Evolutionary conservation across 2,888 invertebrate species (phyloP).

Genomic region (Euproctis similis): DNA sequence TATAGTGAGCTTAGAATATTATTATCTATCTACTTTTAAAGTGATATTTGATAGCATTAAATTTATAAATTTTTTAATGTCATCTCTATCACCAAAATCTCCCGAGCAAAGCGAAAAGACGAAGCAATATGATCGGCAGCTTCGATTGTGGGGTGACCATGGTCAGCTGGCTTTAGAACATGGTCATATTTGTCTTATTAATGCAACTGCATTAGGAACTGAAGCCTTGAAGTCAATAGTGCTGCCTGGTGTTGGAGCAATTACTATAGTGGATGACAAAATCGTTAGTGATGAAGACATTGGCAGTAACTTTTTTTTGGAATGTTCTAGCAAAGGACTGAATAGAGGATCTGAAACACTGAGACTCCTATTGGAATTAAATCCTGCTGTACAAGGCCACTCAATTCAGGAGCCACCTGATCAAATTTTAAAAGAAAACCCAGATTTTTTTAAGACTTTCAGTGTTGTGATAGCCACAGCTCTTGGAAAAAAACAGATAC

Average conservation of each 20-base stretch:
- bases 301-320: conserved; percentile 96
- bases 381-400: conserved; percentile 94
- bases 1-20: too few relatives aligned
- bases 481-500: conserved; percentile 84
- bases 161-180: conserved; percentile 93
- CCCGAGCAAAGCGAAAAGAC: conserved; percentile 84
- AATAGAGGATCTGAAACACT: conserved; percentile 90
- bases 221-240: conserved; percentile 96
- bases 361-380: conserved; percentile 89
- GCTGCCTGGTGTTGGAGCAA: conserved; percentile 93
- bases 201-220: conserved; percentile 94
- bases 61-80: conserved; percentile 63
- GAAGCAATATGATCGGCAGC: conserved; percentile 87
- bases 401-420: conserved; percentile 93
- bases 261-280: conserved; percentile 94
- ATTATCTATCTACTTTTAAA: too few relatives aligned
- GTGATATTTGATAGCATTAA: too few relatives aligned
- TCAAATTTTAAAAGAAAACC: conserved; percentile 87
- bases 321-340: conserved; percentile 85
- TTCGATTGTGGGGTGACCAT: conserved; percentile 98
- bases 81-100: conserved; percentile 82
- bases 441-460: conserved; percentile 91
- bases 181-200: conserved; percentile 93
- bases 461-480: conserved; percentile 89
- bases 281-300: conserved; percentile 91